phyloP scores from a whole-genome alignment of 1,140 invertebrate genomes.

The Drosophila parabipectinata region DNA sequence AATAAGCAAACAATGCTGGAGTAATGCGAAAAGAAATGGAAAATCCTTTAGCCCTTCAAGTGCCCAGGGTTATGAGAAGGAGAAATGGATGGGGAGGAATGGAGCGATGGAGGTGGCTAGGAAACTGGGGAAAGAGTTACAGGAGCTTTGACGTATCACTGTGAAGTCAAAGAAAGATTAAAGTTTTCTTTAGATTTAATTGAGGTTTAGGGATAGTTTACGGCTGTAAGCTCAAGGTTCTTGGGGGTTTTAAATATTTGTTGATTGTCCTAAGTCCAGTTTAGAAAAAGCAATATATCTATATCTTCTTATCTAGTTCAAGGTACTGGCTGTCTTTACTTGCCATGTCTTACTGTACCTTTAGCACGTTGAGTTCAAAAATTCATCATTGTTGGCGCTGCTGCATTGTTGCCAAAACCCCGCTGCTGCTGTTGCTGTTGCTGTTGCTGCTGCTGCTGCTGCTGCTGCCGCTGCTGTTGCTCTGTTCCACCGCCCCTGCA shows the following conservation, averaged over 20 bases:
- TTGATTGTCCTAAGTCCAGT: too few species aligned
- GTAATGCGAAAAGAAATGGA: conserved; percentile 51
- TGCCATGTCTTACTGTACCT: conserved; percentile 67
- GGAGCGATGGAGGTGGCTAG: background rate
- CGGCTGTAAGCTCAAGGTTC: too few species aligned
- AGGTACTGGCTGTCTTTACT: background rate
- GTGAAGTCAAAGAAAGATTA: background rate
- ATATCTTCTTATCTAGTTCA: too few species aligned
- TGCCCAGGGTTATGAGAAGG: conserved; percentile 29
- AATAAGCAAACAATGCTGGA: conserved; percentile 55
- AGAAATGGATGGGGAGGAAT: background rate
- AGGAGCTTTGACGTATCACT: background rate
- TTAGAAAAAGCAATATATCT: too few species aligned
- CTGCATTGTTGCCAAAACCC: conserved; percentile 71
- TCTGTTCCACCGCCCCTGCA: background rate
- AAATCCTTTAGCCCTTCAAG: conserved; percentile 42
- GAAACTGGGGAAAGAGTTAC: conserved; percentile 14
- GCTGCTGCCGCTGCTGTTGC: background rate
- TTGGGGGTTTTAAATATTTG: too few species aligned
- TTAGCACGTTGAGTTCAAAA: conserved; percentile 73
- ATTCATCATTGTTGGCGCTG: conserved; percentile 77
- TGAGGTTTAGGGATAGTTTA: too few species aligned
- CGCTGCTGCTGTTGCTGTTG: conserved; percentile 1
- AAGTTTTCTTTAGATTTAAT: background rate
- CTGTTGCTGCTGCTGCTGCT: conserved; percentile 1